Evolutionary conservation across 2,888 invertebrate species (phyloP).

Genomic region (Deilephila porcellus): DNA sequence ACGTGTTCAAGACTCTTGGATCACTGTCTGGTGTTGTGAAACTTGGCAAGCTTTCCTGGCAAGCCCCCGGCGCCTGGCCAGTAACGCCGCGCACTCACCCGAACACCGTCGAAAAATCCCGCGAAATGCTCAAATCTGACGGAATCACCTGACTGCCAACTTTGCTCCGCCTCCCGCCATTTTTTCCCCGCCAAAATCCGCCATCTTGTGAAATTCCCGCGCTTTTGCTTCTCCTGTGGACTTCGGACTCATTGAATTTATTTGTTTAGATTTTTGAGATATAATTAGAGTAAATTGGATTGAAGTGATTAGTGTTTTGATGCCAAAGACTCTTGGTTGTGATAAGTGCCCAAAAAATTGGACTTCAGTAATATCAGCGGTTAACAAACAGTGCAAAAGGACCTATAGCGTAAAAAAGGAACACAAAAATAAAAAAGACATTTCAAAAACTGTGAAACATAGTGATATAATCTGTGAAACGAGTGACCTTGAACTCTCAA

Average conservation of each 20-base stretch:
- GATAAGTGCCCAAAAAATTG: too few species aligned
- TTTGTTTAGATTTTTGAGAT: background rate
- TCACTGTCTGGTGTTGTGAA: conserved; percentile 58
- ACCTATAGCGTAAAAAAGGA: too few species aligned
- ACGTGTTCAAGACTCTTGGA: conserved; percentile 16
- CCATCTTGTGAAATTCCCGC: conserved; percentile 38
- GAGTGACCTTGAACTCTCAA: too few species aligned
- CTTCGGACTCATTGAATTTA: background rate
- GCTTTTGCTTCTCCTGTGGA: background rate
- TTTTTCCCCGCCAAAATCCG: conserved; percentile 45
- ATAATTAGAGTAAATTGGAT: background rate
- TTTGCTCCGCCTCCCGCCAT: conserved; percentile 45
- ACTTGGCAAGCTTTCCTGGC: conserved; percentile 77
- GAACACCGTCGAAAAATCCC: conserved; percentile 35
- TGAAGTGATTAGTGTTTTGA: background rate
- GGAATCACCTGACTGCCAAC: conserved; percentile 56
- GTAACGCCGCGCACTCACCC: conserved; percentile 50
- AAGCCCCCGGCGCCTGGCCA: conserved; percentile 52
- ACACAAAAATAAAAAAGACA: too few species aligned
- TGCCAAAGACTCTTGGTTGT: too few species aligned
- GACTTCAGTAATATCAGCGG: too few species aligned
- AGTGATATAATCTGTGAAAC: too few species aligned
- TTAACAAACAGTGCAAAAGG: too few species aligned
- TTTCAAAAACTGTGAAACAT: too few species aligned
- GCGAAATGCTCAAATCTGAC: conserved; percentile 62